Evolutionary conservation across 2,888 invertebrate species (phyloP).

Genomic region (Lasioglossum oenotherae): DNA sequence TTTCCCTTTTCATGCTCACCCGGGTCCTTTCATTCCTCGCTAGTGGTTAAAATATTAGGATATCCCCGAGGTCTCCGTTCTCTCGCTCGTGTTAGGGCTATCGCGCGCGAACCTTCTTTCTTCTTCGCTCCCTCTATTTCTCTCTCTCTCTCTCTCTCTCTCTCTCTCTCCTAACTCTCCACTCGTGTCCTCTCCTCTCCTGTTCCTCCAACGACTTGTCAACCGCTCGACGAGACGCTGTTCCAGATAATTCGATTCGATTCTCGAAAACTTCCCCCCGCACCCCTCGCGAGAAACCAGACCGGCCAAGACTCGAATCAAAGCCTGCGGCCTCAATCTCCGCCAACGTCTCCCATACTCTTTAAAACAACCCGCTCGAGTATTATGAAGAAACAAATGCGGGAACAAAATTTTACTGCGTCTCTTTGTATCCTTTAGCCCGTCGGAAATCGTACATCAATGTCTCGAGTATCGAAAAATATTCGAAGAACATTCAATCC

Average conservation of each 20-base stretch:
- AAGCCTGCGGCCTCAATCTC: conserved; percentile 3
- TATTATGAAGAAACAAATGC: neutral
- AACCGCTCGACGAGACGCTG: conserved; percentile 45
- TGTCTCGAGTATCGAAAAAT: neutral
- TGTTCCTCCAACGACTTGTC: conserved; percentile 33
- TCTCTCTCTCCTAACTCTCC: neutral
- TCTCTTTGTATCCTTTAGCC: neutral
- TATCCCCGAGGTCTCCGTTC: conserved; percentile 69
- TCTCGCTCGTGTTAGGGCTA: conserved; percentile 40
- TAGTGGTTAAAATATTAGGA: conserved; percentile 79
- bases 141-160: neutral
- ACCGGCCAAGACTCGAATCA: conserved; percentile 44
- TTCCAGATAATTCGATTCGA: conserved; percentile 41
- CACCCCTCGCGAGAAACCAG: conserved; percentile 21
- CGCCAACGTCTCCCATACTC: neutral
- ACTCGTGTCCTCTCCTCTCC: neutral
- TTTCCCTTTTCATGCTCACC: conserved; percentile 76
- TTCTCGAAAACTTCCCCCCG: conserved; percentile 31
- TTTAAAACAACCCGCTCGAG: neutral
- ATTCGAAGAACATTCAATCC: neutral
- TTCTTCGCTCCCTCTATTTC: neutral
- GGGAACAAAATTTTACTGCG: neutral
- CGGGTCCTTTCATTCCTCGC: conserved; percentile 73
- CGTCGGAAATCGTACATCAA: neutral
- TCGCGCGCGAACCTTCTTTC: conserved; percentile 1